Conservation (phyloP, 1,140 invertebrate species). For the Reticulitermes speratus region DNA sequence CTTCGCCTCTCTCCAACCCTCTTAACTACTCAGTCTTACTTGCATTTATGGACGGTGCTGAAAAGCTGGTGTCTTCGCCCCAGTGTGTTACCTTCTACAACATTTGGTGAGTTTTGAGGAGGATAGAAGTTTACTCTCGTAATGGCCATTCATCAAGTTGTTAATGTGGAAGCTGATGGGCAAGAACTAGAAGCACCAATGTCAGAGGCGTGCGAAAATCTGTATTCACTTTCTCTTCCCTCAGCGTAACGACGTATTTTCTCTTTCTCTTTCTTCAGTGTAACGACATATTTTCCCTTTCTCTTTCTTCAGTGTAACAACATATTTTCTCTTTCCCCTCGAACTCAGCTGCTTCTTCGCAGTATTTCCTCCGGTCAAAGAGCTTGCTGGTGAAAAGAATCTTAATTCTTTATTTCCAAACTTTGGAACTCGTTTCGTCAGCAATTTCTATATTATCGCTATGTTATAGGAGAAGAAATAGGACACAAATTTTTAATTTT, state of each 20-base stretch:
- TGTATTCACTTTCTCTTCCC: not conserved
- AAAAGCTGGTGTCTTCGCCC: too few species aligned
- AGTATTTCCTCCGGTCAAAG: not conserved
- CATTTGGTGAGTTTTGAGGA: not conserved
- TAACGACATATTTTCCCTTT: not conserved
- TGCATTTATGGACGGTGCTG: too few species aligned
- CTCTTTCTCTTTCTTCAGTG: not conserved
- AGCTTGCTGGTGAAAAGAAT: not conserved
- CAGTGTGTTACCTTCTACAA: not conserved
- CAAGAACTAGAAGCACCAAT: not conserved
- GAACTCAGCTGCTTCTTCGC: not conserved
- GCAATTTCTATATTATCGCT: not conserved
- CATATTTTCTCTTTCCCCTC: not conserved
- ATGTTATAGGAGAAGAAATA: not conserved
- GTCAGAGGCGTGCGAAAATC: not conserved
- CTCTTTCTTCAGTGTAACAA: not conserved
- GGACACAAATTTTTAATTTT: not conserved
- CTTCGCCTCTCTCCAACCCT: too few species aligned
- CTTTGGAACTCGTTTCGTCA: not conserved
- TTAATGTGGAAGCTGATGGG: not conserved
- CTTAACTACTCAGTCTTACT: too few species aligned
- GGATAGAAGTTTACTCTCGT: not conserved
- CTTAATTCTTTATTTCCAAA: not conserved
- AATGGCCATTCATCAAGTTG: conserved; percentile 1
- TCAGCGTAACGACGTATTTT: not conserved